A percentile compares a stretch with the other conserved stretches of the same genome.
These are phyloP conservation scores for Struthidea cinerea DNA, from an alignment of 2,113 vertebrate genomes.

Conservation along the genomic window DNA sequence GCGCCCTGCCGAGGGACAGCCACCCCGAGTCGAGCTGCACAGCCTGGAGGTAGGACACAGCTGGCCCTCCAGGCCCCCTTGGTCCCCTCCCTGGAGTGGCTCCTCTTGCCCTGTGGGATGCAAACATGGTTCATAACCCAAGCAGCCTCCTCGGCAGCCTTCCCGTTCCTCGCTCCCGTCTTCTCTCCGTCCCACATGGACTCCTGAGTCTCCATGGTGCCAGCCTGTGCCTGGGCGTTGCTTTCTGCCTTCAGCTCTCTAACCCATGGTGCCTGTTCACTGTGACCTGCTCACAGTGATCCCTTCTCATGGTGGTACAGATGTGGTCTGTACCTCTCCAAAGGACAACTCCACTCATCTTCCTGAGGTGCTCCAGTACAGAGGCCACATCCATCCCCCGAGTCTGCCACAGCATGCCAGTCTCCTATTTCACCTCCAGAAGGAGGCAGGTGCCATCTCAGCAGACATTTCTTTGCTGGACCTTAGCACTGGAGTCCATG, in stretches of 20 bases:
- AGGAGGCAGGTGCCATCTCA: not conserved
- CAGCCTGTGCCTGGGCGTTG: not conserved
- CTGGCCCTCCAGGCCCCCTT: accelerated
- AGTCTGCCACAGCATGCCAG: not conserved
- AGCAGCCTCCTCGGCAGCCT: not conserved
- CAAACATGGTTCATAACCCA: not conserved
- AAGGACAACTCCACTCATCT: not conserved
- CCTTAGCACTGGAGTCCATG: not conserved
- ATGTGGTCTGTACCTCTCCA: not conserved
- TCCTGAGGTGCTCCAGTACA: not conserved
- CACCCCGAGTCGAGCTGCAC: conserved; percentile 78
- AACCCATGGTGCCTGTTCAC: not conserved
- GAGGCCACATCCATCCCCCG: not conserved
- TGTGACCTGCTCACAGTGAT: not conserved
- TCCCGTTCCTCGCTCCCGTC: accelerated
- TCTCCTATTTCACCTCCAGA: not conserved
- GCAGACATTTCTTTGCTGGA: not conserved
- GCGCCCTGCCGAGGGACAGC: conserved; percentile 65
- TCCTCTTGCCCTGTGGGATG: not conserved
- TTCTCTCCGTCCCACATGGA: not conserved
- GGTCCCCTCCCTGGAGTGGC: not conserved
- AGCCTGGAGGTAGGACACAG: conserved; percentile 82
- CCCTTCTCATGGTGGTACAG: too few species aligned
- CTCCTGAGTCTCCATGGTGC: accelerated
- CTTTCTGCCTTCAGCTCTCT: not conserved